Percentiles rank a stretch among this genome's conserved stretches.
phyloP scores from a whole-genome alignment of 2,888 invertebrate genomes.

The Athetis lepigone region DNA sequence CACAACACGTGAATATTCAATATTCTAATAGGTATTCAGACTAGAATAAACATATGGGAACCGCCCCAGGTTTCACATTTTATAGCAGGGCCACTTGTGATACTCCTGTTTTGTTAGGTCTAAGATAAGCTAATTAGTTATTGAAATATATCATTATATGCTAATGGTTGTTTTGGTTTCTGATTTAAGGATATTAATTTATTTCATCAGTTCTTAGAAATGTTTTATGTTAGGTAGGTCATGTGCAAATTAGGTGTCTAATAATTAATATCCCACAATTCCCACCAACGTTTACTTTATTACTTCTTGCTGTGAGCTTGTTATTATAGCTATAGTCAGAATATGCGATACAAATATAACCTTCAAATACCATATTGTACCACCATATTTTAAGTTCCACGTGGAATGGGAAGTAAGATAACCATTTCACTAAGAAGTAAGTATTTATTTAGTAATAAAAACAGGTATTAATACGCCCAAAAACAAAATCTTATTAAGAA shows the following conservation, averaged over 20 bases:
- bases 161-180: conserved; percentile 1
- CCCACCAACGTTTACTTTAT: too few relatives aligned
- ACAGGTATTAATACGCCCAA: too few relatives aligned
- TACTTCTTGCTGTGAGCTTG: too few relatives aligned
- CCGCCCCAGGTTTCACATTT: conserved; percentile 3
- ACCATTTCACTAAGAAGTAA: too few relatives aligned
- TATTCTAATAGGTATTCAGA: conserved; percentile 21
- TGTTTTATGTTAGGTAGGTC: background rate
- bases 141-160: background rate
- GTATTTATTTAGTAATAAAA: too few relatives aligned
- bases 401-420: too few relatives aligned
- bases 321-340: too few relatives aligned
- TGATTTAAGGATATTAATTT: background rate
- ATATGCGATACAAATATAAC: too few relatives aligned
- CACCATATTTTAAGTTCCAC: too few relatives aligned
- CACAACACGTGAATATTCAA: conserved; percentile 20
- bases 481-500: conserved; percentile 6
- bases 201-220: background rate
- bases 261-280: too few relatives aligned
- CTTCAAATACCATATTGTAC: too few relatives aligned
- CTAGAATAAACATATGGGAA: conserved; percentile 23
- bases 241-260: too few relatives aligned
- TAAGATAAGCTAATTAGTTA: background rate
- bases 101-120: conserved; percentile 8
- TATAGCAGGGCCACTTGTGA: background rate